Conservation (phyloP, 1,140 invertebrate species). For the Lysiphlebus fabarum region DNA sequence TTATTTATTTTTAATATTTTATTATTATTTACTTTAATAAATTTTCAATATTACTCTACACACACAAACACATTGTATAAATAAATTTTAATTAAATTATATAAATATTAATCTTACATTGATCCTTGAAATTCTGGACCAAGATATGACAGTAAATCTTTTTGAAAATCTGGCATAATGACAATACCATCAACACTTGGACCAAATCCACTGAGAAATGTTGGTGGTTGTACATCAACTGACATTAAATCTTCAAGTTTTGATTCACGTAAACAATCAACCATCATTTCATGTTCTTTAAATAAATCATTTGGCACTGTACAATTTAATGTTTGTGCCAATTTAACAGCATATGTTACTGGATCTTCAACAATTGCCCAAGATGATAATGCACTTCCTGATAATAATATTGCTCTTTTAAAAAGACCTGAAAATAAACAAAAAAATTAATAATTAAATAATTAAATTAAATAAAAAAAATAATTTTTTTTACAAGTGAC, state of each 20-base stretch:
- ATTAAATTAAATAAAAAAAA: no score
- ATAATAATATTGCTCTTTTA: conserved; percentile 84
- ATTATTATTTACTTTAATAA: neutral
- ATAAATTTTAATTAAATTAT: neutral
- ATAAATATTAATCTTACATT: conserved; percentile 41
- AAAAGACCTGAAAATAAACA: conserved; percentile 67
- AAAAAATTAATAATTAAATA: conserved; percentile 5
- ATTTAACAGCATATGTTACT: conserved; percentile 75
- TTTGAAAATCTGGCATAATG: conserved; percentile 75
- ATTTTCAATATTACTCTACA: neutral
- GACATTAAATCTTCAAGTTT: conserved; percentile 74
- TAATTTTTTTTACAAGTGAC: no score
- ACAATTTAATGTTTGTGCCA: conserved; percentile 85
- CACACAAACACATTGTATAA: neutral
- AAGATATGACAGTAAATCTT: conserved; percentile 68
- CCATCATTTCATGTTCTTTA: conserved; percentile 75
- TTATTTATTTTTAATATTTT: neutral
- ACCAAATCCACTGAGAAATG: conserved; percentile 80
- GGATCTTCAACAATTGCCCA: conserved; percentile 93
- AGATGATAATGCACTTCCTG: conserved; percentile 87
- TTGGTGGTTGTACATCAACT: conserved; percentile 76
- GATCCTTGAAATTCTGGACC: conserved; percentile 68
- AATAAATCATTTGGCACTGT: conserved; percentile 73
- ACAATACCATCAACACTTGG: conserved; percentile 84
- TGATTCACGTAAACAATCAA: conserved; percentile 76